Percentiles rank a stretch among this genome's conserved stretches.
Evolutionary conservation across 2,113 vertebrate species (phyloP).

Genomic region (Phylloscopus trochilus): DNA sequence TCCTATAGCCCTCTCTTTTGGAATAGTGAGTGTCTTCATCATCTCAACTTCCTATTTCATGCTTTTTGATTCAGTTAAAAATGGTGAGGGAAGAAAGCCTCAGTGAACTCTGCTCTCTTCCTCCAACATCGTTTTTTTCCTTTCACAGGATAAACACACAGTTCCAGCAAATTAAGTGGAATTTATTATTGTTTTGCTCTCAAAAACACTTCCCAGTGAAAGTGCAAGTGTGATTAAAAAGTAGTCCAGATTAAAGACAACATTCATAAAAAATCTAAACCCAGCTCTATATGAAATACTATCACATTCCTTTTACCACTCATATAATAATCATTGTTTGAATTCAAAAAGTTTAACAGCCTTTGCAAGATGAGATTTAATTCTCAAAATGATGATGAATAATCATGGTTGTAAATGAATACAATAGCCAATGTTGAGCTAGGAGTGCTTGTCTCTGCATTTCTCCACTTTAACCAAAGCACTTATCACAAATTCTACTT

Average conservation of each 20-base stretch:
- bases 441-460: background rate
- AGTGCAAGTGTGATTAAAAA: background rate
- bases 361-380: background rate
- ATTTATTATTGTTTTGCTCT: background rate
- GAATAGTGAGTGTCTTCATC: background rate
- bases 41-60: background rate
- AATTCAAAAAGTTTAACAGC: background rate
- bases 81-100: background rate
- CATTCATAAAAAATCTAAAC: background rate
- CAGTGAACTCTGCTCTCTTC: background rate
- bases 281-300: background rate
- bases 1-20: background rate
- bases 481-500: background rate
- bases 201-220: background rate
- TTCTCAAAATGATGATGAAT: background rate
- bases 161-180: background rate
- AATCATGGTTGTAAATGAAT: background rate
- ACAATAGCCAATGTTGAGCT: background rate
- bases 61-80: background rate
- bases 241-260: background rate
- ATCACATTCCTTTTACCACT: background rate
- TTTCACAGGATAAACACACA: background rate
- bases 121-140: background rate
- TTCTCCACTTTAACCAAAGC: background rate
- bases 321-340: background rate